Conservation (phyloP, 2,797 vertebrate species). For the Odontamblyopus rebecca region DNA sequence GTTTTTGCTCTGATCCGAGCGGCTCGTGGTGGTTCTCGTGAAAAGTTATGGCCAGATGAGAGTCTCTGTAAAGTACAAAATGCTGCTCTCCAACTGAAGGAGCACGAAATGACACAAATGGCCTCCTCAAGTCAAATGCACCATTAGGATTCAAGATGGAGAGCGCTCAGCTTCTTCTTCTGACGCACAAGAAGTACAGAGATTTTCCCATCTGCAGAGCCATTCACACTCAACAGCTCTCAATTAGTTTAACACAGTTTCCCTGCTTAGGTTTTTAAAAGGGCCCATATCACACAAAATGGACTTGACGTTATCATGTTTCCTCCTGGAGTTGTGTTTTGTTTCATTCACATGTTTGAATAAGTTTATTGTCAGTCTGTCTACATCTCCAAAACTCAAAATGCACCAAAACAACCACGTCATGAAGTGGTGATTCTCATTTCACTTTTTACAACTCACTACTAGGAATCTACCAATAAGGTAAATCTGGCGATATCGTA, state of each 20-base stretch:
- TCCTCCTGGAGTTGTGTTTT: no score
- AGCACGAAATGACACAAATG: conserved; percentile 9
- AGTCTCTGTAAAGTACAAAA: conserved; percentile 1
- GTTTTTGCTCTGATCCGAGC: background rate
- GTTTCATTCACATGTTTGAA: no score
- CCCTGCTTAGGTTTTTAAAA: background rate
- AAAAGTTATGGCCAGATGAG: conserved; percentile 8
- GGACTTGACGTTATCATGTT: no score
- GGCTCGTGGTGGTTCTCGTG: background rate
- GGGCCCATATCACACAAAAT: no score
- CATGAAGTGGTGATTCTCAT: no score
- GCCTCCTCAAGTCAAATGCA: conserved; percentile 5
- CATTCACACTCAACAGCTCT: background rate
- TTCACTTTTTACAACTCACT: no score
- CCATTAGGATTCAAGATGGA: background rate
- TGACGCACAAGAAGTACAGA: background rate
- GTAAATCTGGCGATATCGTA: no score
- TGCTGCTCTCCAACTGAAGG: conserved; percentile 2
- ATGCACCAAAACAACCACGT: no score
- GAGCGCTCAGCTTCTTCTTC: background rate
- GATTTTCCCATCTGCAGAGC: conserved; percentile 4
- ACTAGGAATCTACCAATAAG: no score
- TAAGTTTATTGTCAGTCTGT: no score
- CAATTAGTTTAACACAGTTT: background rate
- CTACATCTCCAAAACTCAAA: no score